Evolutionary conservation across 2,888 invertebrate species (phyloP).

Genomic region (Spatulosminthurus flaviceps): DNA sequence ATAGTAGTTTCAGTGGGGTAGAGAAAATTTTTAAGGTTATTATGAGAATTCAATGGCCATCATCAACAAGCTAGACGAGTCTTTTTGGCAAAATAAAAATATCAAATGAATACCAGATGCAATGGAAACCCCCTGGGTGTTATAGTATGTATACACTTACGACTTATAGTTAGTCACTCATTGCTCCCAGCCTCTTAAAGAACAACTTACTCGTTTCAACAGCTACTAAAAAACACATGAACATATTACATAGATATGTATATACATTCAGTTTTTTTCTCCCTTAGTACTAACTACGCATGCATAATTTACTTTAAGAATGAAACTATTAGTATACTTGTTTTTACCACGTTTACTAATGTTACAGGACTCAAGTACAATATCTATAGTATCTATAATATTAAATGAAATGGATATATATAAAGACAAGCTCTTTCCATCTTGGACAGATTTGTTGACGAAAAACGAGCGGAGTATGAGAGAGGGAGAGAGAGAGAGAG

Average conservation of each 20-base stretch:
- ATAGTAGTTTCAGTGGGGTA: too few species aligned
- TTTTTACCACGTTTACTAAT: too few species aligned
- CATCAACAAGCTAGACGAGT: background rate
- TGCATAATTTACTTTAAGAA: too few species aligned
- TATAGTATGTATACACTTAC: background rate
- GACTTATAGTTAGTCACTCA: too few species aligned
- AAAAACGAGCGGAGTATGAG: constrained; percentile 6
- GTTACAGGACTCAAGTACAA: too few species aligned
- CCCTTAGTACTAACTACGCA: too few species aligned
- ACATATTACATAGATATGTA: too few species aligned
- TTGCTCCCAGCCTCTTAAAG: background rate
- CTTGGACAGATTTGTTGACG: constrained; percentile 5
- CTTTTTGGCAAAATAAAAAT: constrained; percentile 12
- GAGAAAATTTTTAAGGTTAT: background rate
- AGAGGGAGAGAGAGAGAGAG: background rate
- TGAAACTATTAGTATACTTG: too few species aligned
- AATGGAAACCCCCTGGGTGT: constrained; percentile 14
- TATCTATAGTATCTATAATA: background rate
- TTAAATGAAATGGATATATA: constrained; percentile 12
- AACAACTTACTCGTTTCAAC: background rate
- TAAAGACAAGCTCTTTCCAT: background rate
- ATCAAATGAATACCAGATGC: constrained; percentile 14
- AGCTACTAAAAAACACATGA: too few species aligned
- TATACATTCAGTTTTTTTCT: too few species aligned
- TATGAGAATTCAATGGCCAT: constrained; percentile 10